phyloP scores from a whole-genome alignment of 2,113 vertebrate species.

The Mormoops blainvillei region DNA sequence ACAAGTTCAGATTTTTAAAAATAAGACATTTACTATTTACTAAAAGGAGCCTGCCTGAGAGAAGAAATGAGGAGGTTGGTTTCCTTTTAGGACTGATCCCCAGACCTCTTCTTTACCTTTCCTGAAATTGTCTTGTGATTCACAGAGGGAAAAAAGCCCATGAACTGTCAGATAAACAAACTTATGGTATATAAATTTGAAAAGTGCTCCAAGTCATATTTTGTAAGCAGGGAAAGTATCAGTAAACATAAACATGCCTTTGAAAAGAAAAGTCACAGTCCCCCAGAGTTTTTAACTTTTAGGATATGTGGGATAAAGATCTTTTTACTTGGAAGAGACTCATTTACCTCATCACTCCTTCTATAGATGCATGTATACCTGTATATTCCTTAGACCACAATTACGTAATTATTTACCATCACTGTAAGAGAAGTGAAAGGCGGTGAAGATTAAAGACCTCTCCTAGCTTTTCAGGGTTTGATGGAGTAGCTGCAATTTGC shows the following conservation, averaged over 20 bases:
- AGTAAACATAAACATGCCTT: background rate
- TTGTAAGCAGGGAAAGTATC: background rate
- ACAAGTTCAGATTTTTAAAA: background rate
- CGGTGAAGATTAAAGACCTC: background rate
- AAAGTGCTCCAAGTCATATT: background rate
- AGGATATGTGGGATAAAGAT: background rate
- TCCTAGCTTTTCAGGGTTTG: background rate
- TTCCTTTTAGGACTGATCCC: background rate
- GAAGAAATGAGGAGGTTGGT: background rate
- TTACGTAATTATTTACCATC: background rate
- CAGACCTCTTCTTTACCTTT: background rate
- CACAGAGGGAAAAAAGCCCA: background rate
- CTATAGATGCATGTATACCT: conserved; percentile 29
- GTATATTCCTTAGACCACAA: background rate
- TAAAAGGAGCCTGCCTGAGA: background rate
- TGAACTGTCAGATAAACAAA: background rate
- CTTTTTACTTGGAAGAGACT: background rate
- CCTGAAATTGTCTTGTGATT: background rate
- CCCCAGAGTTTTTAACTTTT: background rate
- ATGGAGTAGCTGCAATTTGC: background rate
- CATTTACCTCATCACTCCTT: conserved; percentile 40
- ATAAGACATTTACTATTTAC: background rate
- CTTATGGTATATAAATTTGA: background rate
- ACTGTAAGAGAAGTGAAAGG: background rate
- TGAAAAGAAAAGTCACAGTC: conserved; percentile 8